Evolutionary conservation across 2,113 vertebrate species (phyloP).

Genomic region (Aplodontia rufa): DNA sequence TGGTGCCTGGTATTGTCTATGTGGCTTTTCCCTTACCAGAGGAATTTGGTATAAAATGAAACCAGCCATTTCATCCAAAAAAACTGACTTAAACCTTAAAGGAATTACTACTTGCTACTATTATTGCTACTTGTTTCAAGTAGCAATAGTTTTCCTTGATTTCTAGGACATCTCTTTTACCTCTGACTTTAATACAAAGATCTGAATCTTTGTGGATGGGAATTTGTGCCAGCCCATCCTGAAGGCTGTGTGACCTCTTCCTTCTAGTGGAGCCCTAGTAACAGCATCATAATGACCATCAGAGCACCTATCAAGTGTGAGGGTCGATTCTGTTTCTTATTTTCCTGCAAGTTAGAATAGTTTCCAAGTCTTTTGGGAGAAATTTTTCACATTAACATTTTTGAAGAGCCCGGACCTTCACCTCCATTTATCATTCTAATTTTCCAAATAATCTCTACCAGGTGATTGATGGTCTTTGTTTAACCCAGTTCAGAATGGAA

Average conservation of each 20-base stretch:
- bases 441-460: neutral
- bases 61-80: neutral
- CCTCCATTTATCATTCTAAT: neutral
- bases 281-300: neutral
- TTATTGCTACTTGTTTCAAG: too few species aligned
- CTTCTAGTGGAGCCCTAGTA: neutral
- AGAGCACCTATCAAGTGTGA: neutral
- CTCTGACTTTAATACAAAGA: neutral
- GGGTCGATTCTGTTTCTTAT: neutral
- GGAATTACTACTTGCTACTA: too few species aligned
- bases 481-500: neutral
- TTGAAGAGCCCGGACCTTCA: neutral
- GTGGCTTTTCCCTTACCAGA: neutral
- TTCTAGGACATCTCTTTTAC: neutral
- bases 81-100: neutral
- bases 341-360: neutral
- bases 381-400: neutral
- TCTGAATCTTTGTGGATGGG: neutral
- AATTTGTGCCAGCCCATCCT: neutral
- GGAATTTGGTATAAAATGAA: neutral
- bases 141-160: neutral
- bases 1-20: neutral
- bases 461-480: neutral
- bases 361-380: neutral
- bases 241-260: neutral